These are phyloP conservation scores for Puma concolor DNA, from an alignment of 2,113 vertebrate genomes.

Conservation along the genomic window DNA sequence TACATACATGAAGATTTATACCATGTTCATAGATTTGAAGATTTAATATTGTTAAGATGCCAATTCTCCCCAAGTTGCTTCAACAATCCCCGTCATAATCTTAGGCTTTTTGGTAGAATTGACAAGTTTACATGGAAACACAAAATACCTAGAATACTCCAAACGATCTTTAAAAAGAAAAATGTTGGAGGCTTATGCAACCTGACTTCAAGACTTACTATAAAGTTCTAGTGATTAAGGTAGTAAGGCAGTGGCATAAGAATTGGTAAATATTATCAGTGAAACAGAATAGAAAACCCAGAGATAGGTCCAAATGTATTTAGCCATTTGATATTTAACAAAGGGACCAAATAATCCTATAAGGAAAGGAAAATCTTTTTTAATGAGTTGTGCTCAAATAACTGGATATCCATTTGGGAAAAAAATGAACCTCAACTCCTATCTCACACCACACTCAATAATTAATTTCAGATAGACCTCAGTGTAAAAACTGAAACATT, in stretches of 20 bases:
- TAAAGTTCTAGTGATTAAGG: neutral
- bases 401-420: neutral
- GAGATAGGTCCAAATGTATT: neutral
- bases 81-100: neutral
- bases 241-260: neutral
- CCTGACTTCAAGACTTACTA: neutral
- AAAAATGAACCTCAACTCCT: neutral
- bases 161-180: constrained; percentile 13
- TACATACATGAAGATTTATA: neutral
- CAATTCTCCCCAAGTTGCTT: neutral
- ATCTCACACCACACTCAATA: neutral
- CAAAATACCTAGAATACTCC: neutral
- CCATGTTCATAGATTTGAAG: neutral
- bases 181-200: neutral
- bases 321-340: neutral
- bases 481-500: neutral
- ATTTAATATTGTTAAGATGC: neutral
- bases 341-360: neutral
- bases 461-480: neutral
- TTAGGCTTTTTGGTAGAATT: neutral
- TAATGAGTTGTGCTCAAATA: neutral
- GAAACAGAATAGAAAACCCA: neutral
- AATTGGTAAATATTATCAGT: neutral
- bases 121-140: neutral
- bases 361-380: neutral